Conservation (phyloP, 2,888 invertebrate species). For the Drosophila leonis region DNA sequence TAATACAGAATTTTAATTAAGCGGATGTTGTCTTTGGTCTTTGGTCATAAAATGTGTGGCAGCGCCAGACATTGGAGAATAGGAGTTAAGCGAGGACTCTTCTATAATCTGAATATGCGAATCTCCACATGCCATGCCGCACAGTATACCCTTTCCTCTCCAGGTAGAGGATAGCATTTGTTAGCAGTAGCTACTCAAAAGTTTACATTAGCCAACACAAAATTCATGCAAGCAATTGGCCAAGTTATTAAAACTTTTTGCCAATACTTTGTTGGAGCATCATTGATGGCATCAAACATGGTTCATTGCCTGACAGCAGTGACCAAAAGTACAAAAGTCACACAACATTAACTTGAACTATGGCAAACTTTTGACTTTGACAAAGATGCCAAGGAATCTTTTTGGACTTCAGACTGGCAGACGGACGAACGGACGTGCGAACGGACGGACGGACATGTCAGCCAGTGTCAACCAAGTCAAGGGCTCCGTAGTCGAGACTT, state of each 20-base stretch:
- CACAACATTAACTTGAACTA: slow-evolving; percentile 82
- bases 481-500: slow-evolving; percentile 55
- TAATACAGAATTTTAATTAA: slow-evolving; percentile 73
- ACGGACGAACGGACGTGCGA: slow-evolving; percentile 9
- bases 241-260: slow-evolving; percentile 72
- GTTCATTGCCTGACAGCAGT: slow-evolving; percentile 65
- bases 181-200: slow-evolving; percentile 25
- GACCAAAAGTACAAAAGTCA: slow-evolving; percentile 70
- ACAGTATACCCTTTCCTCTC: not conserved
- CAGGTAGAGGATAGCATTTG: slow-evolving; percentile 4
- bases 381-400: slow-evolving; percentile 64
- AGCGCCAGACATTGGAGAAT: not conserved
- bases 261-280: slow-evolving; percentile 56
- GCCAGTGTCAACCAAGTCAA: slow-evolving; percentile 33
- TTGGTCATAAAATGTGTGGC: slow-evolving; percentile 10
- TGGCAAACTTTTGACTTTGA: slow-evolving; percentile 77
- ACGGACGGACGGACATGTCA: slow-evolving; percentile 27
- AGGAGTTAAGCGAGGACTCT: not conserved
- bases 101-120: not conserved
- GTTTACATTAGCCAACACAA: slow-evolving; percentile 26
- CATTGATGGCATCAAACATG: slow-evolving; percentile 56
- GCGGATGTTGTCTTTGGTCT: slow-evolving; percentile 28
- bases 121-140: not conserved
- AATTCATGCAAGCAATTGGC: slow-evolving; percentile 57
- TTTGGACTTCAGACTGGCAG: not conserved